Evolutionary conservation across 2,888 invertebrate species (phyloP).

Genomic region (Amblyteles armatorius): DNA sequence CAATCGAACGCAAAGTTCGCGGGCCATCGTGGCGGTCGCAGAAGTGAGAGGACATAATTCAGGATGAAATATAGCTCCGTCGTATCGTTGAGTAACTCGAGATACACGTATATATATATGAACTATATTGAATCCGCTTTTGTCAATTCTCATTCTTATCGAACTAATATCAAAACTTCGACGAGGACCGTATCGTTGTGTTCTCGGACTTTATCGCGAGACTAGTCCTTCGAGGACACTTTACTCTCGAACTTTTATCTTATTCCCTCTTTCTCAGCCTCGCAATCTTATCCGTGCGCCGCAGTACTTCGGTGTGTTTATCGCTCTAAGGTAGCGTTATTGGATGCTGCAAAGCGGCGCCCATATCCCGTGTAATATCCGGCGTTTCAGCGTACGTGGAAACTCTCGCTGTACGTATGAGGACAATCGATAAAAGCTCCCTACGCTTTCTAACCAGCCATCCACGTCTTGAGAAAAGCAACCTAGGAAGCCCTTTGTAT

Average conservation of each 20-base stretch:
- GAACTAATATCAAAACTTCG: constrained; percentile 44
- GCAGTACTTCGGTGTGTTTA: constrained; percentile 42
- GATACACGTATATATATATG: not conserved
- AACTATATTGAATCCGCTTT: not conserved
- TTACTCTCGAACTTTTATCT: constrained; percentile 39
- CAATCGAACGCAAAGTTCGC: constrained; percentile 39
- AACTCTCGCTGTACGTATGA: constrained; percentile 30
- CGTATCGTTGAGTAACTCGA: constrained; percentile 33
- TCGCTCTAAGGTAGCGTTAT: constrained; percentile 54
- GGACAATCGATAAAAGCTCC: constrained; percentile 51
- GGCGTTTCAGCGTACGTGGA: constrained; percentile 50
- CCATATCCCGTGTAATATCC: constrained; percentile 67
- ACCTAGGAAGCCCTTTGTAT: constrained; percentile 5
- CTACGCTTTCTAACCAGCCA: not conserved
- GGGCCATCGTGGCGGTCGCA: not conserved
- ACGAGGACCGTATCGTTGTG: constrained; percentile 23
- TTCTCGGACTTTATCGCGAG: constrained; percentile 54
- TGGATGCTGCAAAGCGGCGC: constrained; percentile 50
- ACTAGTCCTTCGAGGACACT: constrained; percentile 32
- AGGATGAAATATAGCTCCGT: constrained; percentile 14
- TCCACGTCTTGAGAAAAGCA: not conserved
- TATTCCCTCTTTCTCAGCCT: constrained; percentile 13
- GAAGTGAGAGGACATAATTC: constrained; percentile 16
- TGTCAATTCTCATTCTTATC: constrained; percentile 49
- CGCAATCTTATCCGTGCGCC: constrained; percentile 24